A percentile compares a stretch with the other conserved stretches of the same genome.
These are phyloP conservation scores for Nezara viridula DNA, from an alignment of 2,888 invertebrate species.

Conservation along the genomic window DNA sequence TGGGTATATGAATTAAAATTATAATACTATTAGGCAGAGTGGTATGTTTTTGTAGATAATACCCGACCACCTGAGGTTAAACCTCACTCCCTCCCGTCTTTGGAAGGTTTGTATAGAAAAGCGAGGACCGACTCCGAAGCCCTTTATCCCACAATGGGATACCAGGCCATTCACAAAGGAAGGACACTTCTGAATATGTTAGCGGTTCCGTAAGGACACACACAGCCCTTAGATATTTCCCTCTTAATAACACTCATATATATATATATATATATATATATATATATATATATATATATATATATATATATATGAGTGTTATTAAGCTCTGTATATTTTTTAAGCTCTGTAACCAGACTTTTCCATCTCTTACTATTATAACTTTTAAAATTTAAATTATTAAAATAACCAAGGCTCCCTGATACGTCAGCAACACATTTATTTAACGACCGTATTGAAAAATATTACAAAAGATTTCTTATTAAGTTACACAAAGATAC, in stretches of 20 bases:
- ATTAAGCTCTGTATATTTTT: too few species aligned
- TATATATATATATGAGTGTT: background rate
- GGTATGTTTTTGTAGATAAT: background rate
- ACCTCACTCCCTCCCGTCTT: background rate
- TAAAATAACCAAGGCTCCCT: too few species aligned
- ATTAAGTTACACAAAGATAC: too few species aligned
- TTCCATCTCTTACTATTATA: too few species aligned
- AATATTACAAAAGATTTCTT: too few species aligned
- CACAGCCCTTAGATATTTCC: background rate
- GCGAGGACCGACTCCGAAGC: background rate
- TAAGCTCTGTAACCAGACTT: too few species aligned
- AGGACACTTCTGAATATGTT: constrained; percentile 33
- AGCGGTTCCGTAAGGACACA: background rate
- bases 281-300: background rate
- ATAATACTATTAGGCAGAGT: background rate
- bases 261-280: background rate
- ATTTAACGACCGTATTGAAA: too few species aligned
- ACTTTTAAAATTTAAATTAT: too few species aligned
- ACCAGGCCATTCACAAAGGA: constrained; percentile 6
- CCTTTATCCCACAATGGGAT: background rate
- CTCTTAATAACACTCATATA: background rate
- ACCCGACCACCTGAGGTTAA: background rate
- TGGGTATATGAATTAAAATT: too few species aligned
- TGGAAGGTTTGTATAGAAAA: background rate
- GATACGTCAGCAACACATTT: too few species aligned